A percentile compares a stretch with the other conserved stretches of the same genome.
Evolutionary conservation across 2,113 vertebrate genomes (phyloP).

Genomic region (Rynchops niger): DNA sequence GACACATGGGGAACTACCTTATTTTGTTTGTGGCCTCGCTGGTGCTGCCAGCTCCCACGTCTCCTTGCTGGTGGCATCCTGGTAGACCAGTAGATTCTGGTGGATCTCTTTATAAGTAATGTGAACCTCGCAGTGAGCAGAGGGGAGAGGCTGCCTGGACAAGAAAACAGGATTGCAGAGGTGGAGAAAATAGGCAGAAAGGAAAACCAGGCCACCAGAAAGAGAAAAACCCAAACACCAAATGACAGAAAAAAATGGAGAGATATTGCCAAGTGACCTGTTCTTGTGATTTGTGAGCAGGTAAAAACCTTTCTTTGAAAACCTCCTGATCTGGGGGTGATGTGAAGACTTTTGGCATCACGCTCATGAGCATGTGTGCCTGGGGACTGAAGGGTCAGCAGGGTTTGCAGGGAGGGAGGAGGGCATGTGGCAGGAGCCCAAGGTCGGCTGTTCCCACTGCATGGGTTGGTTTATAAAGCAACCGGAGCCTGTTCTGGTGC

Average conservation of each 20-base stretch:
- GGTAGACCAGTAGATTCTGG: too few species aligned
- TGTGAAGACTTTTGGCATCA: background rate
- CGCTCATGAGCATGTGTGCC: rapidly evolving
- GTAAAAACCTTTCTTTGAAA: background rate
- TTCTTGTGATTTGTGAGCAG: background rate
- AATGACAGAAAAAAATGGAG: background rate
- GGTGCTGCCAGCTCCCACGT: rapidly evolving
- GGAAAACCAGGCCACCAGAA: background rate
- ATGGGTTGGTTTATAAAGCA: background rate
- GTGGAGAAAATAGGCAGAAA: background rate
- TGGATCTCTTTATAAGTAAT: background rate
- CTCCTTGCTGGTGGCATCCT: background rate
- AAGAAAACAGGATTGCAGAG: background rate
- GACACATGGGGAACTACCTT: background rate
- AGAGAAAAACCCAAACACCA: background rate
- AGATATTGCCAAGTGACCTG: rapidly evolving
- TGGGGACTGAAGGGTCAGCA: background rate
- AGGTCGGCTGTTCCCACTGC: rapidly evolving
- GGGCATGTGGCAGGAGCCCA: rapidly evolving
- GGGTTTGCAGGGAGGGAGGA: background rate
- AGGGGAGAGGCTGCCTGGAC: background rate
- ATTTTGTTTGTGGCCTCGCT: background rate
- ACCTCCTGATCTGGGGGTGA: background rate
- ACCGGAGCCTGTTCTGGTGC: background rate
- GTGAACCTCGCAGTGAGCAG: background rate